phyloP scores from a whole-genome alignment of 2,888 invertebrate species.

The Monochamus alternatus region DNA sequence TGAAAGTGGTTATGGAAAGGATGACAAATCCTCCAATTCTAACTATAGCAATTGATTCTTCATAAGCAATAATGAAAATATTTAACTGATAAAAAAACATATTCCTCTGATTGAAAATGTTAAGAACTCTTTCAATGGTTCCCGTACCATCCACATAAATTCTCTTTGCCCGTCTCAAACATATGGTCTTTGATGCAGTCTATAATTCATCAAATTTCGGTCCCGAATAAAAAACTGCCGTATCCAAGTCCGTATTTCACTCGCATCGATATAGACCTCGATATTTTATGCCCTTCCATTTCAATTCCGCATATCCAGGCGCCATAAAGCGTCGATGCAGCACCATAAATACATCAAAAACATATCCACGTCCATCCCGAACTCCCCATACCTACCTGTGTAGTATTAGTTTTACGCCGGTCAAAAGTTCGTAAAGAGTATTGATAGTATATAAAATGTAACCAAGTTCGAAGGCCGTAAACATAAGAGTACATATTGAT shows the following conservation, averaged over 20 bases:
- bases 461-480: constrained; percentile 29
- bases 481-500: constrained; percentile 34
- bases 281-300: constrained; percentile 12
- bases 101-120: too few relatives aligned
- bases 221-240: not conserved
- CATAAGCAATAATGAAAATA: too few relatives aligned
- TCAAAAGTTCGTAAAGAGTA: constrained; percentile 27
- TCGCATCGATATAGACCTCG: not conserved
- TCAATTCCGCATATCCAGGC: not conserved
- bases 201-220: not conserved
- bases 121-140: too few relatives aligned
- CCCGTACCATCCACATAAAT: too few relatives aligned
- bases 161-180: too few relatives aligned
- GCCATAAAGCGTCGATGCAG: constrained; percentile 17
- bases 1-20: too few relatives aligned
- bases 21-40: too few relatives aligned
- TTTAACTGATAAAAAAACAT: too few relatives aligned
- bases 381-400: constrained; percentile 26
- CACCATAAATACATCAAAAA: constrained; percentile 29
- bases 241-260: not conserved
- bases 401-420: constrained; percentile 17
- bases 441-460: constrained; percentile 31
- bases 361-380: constrained; percentile 24
- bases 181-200: too few relatives aligned
- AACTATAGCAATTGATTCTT: too few relatives aligned